Evolutionary conservation across 2,888 invertebrate genomes (phyloP).

Genomic region (Polydrusus cervinus): DNA sequence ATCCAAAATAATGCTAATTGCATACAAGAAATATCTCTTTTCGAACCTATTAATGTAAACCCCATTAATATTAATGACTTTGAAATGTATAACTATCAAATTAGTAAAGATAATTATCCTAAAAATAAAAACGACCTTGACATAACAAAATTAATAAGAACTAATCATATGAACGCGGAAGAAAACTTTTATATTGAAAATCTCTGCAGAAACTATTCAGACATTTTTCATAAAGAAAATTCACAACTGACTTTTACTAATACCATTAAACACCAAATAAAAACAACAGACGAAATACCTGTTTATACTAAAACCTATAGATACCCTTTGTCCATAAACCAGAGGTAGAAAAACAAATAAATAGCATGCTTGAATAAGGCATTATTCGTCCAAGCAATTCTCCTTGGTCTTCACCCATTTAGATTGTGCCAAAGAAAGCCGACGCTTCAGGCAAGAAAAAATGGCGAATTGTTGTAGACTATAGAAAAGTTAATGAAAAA

Average conservation of each 20-base stretch:
- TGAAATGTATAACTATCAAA: constrained; percentile 4
- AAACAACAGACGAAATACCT: constrained; percentile 50
- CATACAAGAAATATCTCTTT: constrained; percentile 1
- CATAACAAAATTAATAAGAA: constrained; percentile 28
- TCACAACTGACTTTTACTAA: constrained; percentile 49
- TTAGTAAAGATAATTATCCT: background rate
- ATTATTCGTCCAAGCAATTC: constrained; percentile 46
- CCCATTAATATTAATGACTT: constrained; percentile 11
- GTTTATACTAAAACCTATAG: constrained; percentile 53
- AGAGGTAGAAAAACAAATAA: constrained; percentile 52
- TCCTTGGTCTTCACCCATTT: constrained; percentile 48
- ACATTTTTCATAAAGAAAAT: constrained; percentile 49
- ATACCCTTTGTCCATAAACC: constrained; percentile 52
- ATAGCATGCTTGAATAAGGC: constrained; percentile 49
- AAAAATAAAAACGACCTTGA: background rate
- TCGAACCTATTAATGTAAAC: constrained; percentile 1
- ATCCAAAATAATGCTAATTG: constrained; percentile 10
- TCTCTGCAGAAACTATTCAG: constrained; percentile 44
- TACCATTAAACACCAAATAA: constrained; percentile 54
- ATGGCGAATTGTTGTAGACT: constrained; percentile 52
- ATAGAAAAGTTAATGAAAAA: constrained; percentile 40
- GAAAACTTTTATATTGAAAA: constrained; percentile 50
- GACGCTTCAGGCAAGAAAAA: constrained; percentile 54
- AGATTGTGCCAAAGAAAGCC: constrained; percentile 51
- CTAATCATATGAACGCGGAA: constrained; percentile 54